These are phyloP conservation scores for Escarpia spicata DNA, from an alignment of 2,888 invertebrate genomes.

Conservation along the genomic window DNA sequence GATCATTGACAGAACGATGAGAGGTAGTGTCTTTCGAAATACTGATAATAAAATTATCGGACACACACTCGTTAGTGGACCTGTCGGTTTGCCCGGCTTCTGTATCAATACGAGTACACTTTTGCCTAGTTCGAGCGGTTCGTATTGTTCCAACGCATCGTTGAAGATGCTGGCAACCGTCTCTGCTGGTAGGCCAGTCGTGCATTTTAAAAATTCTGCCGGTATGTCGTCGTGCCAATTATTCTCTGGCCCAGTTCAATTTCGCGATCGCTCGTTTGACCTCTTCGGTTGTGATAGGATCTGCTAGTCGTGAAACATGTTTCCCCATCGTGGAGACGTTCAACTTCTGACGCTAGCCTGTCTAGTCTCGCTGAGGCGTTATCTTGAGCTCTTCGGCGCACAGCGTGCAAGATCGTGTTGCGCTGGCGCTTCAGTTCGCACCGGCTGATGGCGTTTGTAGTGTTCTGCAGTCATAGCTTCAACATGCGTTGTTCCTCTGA, in stretches of 20 bases:
- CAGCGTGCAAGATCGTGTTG: too few relatives aligned
- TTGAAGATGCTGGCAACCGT: too few relatives aligned
- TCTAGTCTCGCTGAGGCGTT: too few relatives aligned
- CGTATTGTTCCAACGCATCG: too few relatives aligned
- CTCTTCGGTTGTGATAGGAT: neutral
- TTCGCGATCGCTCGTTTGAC: too few relatives aligned
- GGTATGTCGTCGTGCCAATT: too few relatives aligned
- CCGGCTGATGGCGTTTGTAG: too few relatives aligned
- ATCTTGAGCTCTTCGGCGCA: too few relatives aligned
- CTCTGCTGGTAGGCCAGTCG: neutral
- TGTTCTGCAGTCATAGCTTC: too few relatives aligned
- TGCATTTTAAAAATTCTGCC: neutral
- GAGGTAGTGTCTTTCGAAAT: neutral
- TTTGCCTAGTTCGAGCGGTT: neutral
- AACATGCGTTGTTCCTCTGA: too few relatives aligned
- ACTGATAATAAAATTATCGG: neutral
- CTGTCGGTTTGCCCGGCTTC: neutral
- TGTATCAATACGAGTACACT: neutral
- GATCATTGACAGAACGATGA: neutral
- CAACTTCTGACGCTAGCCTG: neutral
- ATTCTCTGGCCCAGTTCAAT: too few relatives aligned
- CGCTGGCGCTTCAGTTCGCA: too few relatives aligned
- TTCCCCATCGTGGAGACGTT: neutral
- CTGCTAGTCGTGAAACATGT: neutral
- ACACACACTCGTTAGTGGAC: neutral